These are phyloP conservation scores for Apamea sordens DNA, from an alignment of 2,888 invertebrate species.

Conservation along the genomic window DNA sequence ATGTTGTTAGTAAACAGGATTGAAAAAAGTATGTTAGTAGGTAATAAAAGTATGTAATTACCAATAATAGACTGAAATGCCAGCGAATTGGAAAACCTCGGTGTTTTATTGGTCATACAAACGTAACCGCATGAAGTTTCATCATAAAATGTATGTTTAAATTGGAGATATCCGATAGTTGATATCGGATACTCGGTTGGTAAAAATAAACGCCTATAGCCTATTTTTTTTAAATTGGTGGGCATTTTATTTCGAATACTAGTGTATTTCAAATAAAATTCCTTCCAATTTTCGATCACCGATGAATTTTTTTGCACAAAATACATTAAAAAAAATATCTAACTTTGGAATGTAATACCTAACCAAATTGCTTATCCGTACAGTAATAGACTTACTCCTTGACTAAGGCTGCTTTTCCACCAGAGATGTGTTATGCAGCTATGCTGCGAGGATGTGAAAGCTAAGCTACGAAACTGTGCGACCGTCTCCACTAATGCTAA, in stretches of 20 bases:
- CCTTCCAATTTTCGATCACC: neutral
- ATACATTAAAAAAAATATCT: neutral
- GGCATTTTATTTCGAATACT: too few relatives aligned
- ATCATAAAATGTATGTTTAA: neutral
- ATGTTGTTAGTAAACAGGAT: neutral
- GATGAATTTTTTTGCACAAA: neutral
- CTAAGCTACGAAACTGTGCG: too few relatives aligned
- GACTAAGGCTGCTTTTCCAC: too few relatives aligned
- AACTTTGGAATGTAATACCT: neutral
- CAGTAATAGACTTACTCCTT: neutral
- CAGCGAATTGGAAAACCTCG: neutral
- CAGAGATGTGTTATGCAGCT: too few relatives aligned
- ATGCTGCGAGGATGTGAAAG: too few relatives aligned
- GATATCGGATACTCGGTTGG: neutral
- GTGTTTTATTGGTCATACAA: neutral
- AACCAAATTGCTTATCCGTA: neutral
- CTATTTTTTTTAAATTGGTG: too few relatives aligned
- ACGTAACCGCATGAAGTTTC: neutral
- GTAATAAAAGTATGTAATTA: neutral
- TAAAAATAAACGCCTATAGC: neutral
- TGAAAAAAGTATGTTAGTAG: neutral
- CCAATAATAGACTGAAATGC: too few relatives aligned
- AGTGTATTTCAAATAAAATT: neutral
- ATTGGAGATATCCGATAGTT: neutral
- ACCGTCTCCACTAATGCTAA: too few relatives aligned